phyloP scores from a whole-genome alignment of 2,113 vertebrate species.

The Artemisiospiza belli region DNA sequence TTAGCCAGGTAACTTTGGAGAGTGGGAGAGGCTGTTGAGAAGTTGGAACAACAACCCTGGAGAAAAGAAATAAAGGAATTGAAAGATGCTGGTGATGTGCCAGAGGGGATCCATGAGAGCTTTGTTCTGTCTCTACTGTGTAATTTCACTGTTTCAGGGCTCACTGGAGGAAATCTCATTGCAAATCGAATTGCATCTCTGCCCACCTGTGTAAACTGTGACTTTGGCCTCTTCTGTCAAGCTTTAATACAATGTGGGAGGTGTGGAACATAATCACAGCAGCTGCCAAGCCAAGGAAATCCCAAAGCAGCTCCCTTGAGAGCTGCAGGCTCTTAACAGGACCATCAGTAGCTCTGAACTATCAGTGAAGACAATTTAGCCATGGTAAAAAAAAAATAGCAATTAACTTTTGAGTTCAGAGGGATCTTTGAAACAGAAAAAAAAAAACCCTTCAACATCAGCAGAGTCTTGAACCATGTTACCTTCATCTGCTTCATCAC shows the following conservation, averaged over 20 bases:
- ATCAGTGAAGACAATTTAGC: neutral
- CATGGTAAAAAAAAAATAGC: neutral
- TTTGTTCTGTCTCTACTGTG: neutral
- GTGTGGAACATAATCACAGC: neutral
- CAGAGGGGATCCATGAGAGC: neutral
- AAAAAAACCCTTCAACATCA: neutral
- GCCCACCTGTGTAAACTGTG: neutral
- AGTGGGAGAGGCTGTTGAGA: neutral
- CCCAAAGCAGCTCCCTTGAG: neutral
- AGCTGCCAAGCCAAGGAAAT: neutral
- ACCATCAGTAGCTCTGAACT: constrained; percentile 7
- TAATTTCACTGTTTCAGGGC: neutral
- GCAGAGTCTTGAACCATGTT: neutral
- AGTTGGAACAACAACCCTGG: neutral
- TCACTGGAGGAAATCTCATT: neutral
- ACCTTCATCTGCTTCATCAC: neutral
- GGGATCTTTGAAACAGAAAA: neutral
- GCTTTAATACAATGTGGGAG: neutral
- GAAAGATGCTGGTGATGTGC: neutral
- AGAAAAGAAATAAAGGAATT: neutral
- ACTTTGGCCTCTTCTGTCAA: neutral
- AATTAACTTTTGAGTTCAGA: constrained; percentile 9
- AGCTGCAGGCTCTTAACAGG: neutral
- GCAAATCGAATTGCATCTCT: neutral
- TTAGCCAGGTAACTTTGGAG: neutral